Percentiles rank a stretch among this genome's conserved stretches.
These are phyloP conservation scores for Vulpes ferrilata DNA, from an alignment of 2,113 vertebrate species.

Conservation along the genomic window DNA sequence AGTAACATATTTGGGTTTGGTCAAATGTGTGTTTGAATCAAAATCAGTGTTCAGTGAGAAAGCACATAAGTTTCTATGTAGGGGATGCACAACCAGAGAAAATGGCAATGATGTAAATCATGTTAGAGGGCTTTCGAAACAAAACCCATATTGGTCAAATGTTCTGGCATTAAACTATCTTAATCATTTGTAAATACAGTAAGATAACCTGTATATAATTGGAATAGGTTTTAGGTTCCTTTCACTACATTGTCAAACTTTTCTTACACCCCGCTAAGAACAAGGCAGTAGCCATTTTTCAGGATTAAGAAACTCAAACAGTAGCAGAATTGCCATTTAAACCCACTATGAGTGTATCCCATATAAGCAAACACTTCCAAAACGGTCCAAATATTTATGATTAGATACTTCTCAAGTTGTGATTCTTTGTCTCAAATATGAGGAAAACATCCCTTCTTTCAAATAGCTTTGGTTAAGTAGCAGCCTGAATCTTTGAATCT, in stretches of 20 bases:
- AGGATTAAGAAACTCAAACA: background rate
- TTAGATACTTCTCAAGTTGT: background rate
- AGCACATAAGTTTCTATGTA: background rate
- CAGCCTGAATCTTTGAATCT: background rate
- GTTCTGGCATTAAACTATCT: background rate
- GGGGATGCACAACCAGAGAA: background rate
- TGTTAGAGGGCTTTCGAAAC: background rate
- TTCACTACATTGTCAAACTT: background rate
- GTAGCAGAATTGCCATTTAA: background rate
- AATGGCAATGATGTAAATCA: background rate
- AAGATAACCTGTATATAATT: background rate
- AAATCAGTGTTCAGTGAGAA: background rate
- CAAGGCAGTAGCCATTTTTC: background rate
- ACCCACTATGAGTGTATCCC: background rate
- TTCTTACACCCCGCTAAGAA: background rate
- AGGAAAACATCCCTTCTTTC: conserved; percentile 1
- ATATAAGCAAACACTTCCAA: background rate
- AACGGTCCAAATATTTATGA: conserved; percentile 9
- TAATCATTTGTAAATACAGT: background rate
- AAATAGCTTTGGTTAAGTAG: background rate
- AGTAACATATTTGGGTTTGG: background rate
- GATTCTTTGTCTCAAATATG: background rate
- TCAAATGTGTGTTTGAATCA: background rate
- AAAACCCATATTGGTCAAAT: background rate
- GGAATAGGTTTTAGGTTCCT: background rate